phyloP scores from a whole-genome alignment of 1,140 invertebrate genomes.

The Rhagoletis zephyria region DNA sequence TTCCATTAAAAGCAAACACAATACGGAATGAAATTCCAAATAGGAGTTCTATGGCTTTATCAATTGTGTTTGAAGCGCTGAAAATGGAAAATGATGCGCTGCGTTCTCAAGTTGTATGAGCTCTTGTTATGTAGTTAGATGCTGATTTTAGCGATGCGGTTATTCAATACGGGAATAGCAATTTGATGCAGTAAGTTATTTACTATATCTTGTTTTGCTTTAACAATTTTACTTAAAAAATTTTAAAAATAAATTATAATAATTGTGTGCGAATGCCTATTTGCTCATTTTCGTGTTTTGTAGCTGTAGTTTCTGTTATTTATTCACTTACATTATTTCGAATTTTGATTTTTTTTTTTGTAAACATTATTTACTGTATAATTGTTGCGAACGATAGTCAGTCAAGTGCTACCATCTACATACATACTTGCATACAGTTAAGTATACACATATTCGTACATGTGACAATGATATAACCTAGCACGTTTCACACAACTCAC shows the following conservation, averaged over 20 bases:
- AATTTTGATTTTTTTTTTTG: no score
- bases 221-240: background rate
- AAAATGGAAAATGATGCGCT: background rate
- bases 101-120: background rate
- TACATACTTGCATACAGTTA: background rate
- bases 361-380: no score
- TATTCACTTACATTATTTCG: no score
- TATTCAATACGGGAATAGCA: background rate
- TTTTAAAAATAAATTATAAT: background rate
- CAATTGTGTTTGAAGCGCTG: background rate
- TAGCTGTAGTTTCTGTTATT: no score
- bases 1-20: background rate
- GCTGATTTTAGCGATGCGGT: constrained; percentile 14
- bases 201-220: background rate
- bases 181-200: background rate
- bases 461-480: background rate
- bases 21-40: constrained; percentile 32
- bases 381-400: no score
- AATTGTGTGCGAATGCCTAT: background rate
- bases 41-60: constrained; percentile 42
- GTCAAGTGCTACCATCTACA: no score
- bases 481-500: background rate
- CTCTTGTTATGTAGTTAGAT: constrained; percentile 21
- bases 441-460: background rate
- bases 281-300: background rate